Percentiles rank a stretch among this genome's conserved stretches.
These are phyloP conservation scores for Lophotriccus pileatus DNA, from an alignment of 2,797 vertebrate species.

Conservation along the genomic window DNA sequence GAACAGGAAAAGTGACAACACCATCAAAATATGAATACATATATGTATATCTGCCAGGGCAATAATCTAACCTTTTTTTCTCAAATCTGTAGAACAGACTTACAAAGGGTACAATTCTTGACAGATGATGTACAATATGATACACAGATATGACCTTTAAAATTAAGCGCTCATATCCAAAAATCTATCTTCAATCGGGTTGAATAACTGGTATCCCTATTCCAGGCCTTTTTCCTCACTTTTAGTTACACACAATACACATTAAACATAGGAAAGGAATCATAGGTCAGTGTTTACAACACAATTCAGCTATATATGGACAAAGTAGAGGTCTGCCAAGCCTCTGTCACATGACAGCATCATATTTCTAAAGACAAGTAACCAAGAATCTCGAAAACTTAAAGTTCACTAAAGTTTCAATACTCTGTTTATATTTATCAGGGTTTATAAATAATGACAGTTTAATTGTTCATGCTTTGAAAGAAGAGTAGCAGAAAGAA, in stretches of 20 bases:
- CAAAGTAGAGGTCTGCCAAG: neutral
- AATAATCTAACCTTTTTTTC: neutral
- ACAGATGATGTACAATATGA: rapidly evolving
- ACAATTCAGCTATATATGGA: neutral
- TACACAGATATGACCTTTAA: neutral
- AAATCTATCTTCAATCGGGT: neutral
- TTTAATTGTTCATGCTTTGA: neutral
- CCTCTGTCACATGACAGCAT: neutral
- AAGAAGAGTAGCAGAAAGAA: neutral
- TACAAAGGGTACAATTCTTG: neutral
- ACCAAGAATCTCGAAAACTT: neutral
- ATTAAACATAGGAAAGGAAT: neutral
- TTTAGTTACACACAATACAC: neutral
- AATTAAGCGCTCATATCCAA: neutral
- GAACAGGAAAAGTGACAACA: neutral
- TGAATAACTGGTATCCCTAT: neutral
- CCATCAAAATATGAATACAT: neutral
- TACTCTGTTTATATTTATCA: neutral
- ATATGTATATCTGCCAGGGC: neutral
- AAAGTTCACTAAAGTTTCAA: neutral
- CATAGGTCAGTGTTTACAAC: neutral
- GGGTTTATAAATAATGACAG: neutral
- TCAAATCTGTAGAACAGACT: neutral
- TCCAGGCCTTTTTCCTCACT: neutral
- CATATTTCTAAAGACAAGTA: slow-evolving; percentile 17